phyloP scores from a whole-genome alignment of 1,140 invertebrate genomes.

The Cheumatopsyche charites region DNA sequence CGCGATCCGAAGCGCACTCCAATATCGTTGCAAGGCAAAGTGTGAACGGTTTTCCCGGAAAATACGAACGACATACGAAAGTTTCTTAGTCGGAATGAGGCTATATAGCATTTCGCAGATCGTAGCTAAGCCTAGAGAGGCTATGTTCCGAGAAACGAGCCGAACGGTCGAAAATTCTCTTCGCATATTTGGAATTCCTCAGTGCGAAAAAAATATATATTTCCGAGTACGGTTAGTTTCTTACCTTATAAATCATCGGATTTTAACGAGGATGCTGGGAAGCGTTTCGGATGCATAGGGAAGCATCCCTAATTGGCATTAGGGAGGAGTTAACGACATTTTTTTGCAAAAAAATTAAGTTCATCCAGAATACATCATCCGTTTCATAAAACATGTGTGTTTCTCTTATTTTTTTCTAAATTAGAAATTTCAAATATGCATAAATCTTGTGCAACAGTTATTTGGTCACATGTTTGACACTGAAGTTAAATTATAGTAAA shows the following conservation, averaged over 20 bases:
- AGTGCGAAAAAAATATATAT: conserved; percentile 22
- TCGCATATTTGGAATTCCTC: conserved; percentile 19
- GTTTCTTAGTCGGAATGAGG: not conserved
- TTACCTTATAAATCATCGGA: not conserved
- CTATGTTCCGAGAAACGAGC: conserved; percentile 16
- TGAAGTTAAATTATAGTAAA: no score
- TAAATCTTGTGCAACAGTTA: no score
- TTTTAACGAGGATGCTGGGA: not conserved
- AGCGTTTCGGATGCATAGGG: not conserved
- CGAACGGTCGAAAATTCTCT: conserved; percentile 12
- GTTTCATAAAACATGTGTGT: no score
- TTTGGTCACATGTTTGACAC: no score
- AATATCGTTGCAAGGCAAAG: no score
- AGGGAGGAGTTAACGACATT: not conserved
- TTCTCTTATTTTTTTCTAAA: no score
- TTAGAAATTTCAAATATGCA: no score
- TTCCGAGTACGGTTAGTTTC: not conserved
- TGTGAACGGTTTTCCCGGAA: not conserved
- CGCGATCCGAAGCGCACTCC: no score
- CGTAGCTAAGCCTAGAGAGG: not conserved
- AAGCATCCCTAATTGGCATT: conserved; percentile 1
- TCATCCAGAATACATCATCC: no score
- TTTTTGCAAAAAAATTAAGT: not conserved
- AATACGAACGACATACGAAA: not conserved
- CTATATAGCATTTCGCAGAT: not conserved